Evolutionary conservation across 2,797 vertebrate genomes (phyloP).

Genomic region (Scyliorhinus canicula): DNA sequence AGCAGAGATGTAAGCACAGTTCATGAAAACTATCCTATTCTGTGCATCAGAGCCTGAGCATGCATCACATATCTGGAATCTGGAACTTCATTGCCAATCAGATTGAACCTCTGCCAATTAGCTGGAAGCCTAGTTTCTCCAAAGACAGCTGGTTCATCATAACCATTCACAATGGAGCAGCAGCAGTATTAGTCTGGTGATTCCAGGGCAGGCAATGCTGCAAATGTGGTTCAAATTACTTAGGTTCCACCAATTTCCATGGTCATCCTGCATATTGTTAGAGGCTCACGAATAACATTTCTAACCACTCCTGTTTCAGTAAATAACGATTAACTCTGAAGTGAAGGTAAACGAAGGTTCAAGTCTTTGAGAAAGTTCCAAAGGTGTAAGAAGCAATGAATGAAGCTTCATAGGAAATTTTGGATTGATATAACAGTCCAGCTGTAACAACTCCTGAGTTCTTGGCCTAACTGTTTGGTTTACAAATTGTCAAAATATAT

Average conservation of each 20-base stretch:
- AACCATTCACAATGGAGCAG: background rate
- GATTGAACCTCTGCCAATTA: constrained; percentile 23
- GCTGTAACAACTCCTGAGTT: background rate
- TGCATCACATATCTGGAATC: background rate
- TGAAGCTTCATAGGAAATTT: constrained; percentile 1
- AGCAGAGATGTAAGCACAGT: background rate
- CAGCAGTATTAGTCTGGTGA: background rate
- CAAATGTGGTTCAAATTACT: background rate
- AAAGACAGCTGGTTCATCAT: background rate
- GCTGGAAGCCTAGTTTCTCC: background rate
- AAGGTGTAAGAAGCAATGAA: background rate
- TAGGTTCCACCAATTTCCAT: background rate
- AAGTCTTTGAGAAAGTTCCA: background rate
- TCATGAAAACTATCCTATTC: background rate
- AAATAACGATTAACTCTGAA: constrained; percentile 16
- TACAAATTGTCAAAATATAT: background rate
- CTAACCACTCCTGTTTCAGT: background rate
- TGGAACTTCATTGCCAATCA: background rate
- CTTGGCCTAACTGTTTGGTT: background rate
- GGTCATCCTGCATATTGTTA: background rate
- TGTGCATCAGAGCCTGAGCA: background rate
- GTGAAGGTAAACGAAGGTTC: background rate
- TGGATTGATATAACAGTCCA: background rate
- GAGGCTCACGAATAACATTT: background rate
- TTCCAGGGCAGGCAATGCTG: background rate